These are phyloP conservation scores for Dipodomys stephensi DNA, from an alignment of 2,113 vertebrate genomes.

Conservation along the genomic window DNA sequence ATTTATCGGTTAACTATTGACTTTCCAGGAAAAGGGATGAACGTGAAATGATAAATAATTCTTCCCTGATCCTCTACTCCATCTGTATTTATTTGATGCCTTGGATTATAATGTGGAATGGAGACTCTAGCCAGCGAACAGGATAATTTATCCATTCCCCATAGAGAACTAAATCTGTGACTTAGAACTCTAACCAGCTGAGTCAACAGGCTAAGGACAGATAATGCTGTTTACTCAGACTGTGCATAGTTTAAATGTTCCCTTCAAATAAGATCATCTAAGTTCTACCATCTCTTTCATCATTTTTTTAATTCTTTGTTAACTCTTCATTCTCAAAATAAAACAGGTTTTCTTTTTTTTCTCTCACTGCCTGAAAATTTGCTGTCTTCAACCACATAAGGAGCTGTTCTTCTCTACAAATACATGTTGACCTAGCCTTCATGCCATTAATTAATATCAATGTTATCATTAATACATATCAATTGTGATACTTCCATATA, in stretches of 20 bases:
- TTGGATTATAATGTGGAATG: neutral
- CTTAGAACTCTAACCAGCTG: conserved; percentile 52
- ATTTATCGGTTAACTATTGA: neutral
- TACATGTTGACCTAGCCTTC: neutral
- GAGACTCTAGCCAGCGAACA: neutral
- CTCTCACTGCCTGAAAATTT: neutral
- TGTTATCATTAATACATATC: neutral
- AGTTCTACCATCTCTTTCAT: neutral
- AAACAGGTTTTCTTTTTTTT: neutral
- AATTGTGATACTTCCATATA: neutral
- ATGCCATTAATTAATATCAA: neutral
- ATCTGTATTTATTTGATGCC: neutral
- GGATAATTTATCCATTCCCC: conserved; percentile 30
- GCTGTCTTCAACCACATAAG: neutral
- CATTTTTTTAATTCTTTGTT: conserved; percentile 22
- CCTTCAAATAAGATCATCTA: neutral
- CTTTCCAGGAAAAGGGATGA: neutral
- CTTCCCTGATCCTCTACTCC: neutral
- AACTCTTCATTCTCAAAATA: conserved; percentile 20
- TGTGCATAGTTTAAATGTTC: conserved; percentile 34
- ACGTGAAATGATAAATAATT: neutral
- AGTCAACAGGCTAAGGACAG: conserved; percentile 40
- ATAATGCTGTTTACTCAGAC: conserved; percentile 20
- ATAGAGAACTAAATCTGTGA: neutral
- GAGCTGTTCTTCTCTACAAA: neutral